Conservation (phyloP, 2,888 invertebrate genomes). For the Phlogophora meticulosa region DNA sequence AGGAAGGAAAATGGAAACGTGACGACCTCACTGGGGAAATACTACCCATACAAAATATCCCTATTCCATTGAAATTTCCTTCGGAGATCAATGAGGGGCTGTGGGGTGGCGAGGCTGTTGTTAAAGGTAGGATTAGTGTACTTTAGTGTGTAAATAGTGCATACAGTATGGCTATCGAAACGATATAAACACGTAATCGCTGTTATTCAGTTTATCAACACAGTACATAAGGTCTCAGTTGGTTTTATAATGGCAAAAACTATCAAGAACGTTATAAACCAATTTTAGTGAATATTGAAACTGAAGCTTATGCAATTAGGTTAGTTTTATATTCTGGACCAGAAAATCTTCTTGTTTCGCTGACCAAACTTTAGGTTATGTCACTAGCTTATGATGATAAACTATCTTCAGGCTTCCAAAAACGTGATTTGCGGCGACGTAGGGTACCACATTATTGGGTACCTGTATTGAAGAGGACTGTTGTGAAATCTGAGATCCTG, state of each 20-base stretch:
- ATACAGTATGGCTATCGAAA: no score
- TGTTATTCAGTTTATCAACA: no score
- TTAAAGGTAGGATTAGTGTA: constrained; percentile 92
- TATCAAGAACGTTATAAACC: no score
- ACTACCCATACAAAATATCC: constrained; percentile 93
- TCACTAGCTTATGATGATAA: constrained; percentile 7
- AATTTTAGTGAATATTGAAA: no score
- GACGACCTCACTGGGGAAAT: constrained; percentile 94
- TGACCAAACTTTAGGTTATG: no score
- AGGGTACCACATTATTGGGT: constrained; percentile 97
- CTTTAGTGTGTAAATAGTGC: constrained; percentile 14
- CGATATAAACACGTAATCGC: no score
- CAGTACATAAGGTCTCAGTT: no score
- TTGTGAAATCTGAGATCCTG: constrained; percentile 97
- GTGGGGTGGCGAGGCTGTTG: constrained; percentile 99
- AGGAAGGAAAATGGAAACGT: constrained; percentile 93
- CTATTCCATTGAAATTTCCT: constrained; percentile 95
- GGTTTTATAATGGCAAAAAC: no score
- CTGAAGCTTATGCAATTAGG: no score
- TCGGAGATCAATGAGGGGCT: constrained; percentile 95
- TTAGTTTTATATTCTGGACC: no score
- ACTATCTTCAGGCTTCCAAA: constrained; percentile 92
- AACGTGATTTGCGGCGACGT: constrained; percentile 90
- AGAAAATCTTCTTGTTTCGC: no score
- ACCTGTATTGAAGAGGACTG: constrained; percentile 94